phyloP scores from a whole-genome alignment of 2,113 vertebrate genomes.

The Agapornis roseicollis region DNA sequence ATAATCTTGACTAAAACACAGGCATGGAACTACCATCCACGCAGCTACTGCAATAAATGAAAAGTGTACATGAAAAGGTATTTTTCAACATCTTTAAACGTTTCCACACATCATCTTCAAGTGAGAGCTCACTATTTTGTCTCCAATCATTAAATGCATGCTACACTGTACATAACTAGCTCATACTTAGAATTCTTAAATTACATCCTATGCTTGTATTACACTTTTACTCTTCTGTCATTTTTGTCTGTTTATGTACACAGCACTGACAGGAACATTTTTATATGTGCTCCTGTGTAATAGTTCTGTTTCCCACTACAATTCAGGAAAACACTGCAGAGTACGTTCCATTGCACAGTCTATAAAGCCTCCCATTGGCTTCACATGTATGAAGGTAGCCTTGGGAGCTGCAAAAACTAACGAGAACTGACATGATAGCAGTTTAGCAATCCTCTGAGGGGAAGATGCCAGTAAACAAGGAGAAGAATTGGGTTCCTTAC shows the following conservation, averaged over 20 bases:
- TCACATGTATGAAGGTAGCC: not conserved
- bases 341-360: not conserved
- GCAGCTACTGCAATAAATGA: not conserved
- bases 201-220: not conserved
- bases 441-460: not conserved
- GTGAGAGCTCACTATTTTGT: not conserved
- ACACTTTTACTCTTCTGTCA: not conserved
- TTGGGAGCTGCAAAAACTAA: not conserved
- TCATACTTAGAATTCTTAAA: not conserved
- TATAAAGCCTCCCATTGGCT: not conserved
- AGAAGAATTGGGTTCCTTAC: not conserved
- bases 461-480: not conserved
- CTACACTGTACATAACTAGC: not conserved
- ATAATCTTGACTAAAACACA: not conserved
- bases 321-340: not conserved
- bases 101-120: not conserved
- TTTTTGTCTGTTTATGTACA: not conserved
- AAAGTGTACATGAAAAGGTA: rapidly evolving
- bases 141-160: not conserved
- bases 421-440: not conserved
- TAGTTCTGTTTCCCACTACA: not conserved
- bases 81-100: not conserved
- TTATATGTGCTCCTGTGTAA: not conserved
- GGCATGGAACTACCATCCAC: not conserved
- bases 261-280: not conserved